Conservation (phyloP, 2,888 invertebrate genomes). For the Tinea semifulvella region DNA sequence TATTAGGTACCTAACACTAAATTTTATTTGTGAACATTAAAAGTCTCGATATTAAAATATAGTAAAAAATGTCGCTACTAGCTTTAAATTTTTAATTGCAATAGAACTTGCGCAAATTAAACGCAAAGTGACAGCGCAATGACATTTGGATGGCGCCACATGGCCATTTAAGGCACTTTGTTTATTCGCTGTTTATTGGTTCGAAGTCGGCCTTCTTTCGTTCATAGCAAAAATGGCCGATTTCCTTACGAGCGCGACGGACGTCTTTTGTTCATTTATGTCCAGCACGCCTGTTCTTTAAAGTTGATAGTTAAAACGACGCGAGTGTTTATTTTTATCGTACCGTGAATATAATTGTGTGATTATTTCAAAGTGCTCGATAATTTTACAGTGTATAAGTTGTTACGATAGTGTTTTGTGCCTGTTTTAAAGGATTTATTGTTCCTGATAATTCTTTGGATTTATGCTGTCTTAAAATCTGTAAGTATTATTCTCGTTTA, state of each 20-base stretch:
- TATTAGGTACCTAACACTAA: too few species aligned
- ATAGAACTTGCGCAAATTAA: neutral
- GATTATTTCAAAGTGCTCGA: conserved; percentile 32
- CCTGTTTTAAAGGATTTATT: conserved; percentile 51
- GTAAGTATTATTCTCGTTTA: conserved; percentile 32
- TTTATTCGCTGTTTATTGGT: conserved; percentile 25
- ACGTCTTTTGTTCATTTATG: conserved; percentile 45
- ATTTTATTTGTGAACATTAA: too few species aligned
- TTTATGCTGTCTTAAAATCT: conserved; percentile 58
- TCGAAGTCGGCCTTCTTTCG: conserved; percentile 28
- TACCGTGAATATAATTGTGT: conserved; percentile 9
- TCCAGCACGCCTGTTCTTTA: conserved; percentile 33
- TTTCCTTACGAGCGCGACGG: conserved; percentile 44
- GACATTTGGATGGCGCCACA: conserved; percentile 8
- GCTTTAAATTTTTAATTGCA: neutral
- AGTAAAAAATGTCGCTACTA: too few species aligned
- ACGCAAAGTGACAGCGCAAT: conserved; percentile 4
- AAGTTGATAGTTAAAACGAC: conserved; percentile 49
- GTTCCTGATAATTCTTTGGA: conserved; percentile 49
- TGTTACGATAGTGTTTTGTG: conserved; percentile 53
- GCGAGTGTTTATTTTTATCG: conserved; percentile 24
- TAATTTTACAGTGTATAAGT: conserved; percentile 37
- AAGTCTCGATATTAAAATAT: too few species aligned
- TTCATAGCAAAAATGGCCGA: conserved; percentile 55
- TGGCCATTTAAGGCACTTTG: conserved; percentile 7